Evolutionary conservation across 2,797 vertebrate species (phyloP).

Genomic region (Muscicapa comitata): DNA sequence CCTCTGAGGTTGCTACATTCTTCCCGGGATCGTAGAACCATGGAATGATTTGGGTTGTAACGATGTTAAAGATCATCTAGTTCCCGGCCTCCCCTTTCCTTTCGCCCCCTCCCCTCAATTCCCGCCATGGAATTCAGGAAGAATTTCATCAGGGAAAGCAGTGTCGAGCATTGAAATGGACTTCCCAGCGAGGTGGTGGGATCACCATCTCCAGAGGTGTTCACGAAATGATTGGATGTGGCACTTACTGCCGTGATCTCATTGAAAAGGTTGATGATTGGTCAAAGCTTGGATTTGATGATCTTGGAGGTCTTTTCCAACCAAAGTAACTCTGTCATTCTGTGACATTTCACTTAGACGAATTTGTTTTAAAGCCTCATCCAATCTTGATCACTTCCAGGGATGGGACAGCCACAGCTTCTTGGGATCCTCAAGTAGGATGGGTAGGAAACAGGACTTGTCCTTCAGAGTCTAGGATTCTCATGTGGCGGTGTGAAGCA

Average conservation of each 20-base stretch:
- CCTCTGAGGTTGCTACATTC: fast-evolving
- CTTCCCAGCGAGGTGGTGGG: neutral
- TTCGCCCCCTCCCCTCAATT: too few relatives aligned
- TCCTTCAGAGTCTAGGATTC: neutral
- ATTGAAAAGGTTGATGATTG: fast-evolving
- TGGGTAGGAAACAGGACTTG: neutral
- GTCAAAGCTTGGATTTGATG: neutral
- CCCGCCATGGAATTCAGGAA: neutral
- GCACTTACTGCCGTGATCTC: neutral
- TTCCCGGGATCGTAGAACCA: neutral
- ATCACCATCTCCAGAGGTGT: neutral
- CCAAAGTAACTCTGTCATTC: neutral
- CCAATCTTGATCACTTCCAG: neutral
- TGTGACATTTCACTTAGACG: neutral
- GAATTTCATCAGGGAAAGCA: neutral
- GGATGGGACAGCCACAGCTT: neutral
- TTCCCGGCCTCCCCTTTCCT: neutral
- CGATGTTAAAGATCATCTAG: neutral
- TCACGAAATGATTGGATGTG: fast-evolving
- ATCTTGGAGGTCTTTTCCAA: neutral
- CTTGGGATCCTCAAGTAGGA: neutral
- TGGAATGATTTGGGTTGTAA: neutral
- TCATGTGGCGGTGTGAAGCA: neutral
- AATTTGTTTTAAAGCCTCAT: neutral
- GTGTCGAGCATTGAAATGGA: neutral